Evolutionary conservation across 2,888 invertebrate genomes (phyloP).

Genomic region (Dryobotodes eremita): DNA sequence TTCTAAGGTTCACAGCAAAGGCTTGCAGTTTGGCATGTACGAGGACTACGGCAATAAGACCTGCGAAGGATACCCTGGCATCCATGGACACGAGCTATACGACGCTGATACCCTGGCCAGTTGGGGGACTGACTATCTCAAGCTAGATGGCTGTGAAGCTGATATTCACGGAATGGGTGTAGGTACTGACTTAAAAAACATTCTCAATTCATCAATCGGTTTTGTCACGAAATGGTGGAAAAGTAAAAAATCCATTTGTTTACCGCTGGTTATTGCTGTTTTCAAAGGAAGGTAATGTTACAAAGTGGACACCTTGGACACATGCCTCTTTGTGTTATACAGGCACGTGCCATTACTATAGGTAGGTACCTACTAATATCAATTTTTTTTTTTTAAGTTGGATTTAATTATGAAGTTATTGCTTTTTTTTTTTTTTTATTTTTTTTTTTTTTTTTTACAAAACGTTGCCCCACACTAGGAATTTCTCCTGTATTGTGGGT

Average conservation of each 20-base stretch:
- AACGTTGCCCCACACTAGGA: too few species aligned
- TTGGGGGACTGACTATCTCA: conserved; percentile 95
- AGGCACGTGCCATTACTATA: background rate
- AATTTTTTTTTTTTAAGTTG: too few species aligned
- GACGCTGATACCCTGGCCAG: conserved; percentile 94
- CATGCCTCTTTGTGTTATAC: background rate
- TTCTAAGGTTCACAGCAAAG: conserved; percentile 92
- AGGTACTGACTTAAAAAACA: conserved; percentile 3
- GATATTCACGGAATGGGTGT: conserved; percentile 71
- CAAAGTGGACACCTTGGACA: background rate
- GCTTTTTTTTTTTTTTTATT: too few species aligned
- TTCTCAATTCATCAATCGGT: background rate
- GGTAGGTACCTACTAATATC: background rate
- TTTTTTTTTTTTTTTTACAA: too few species aligned
- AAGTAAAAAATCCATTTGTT: background rate
- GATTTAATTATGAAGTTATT: too few species aligned
- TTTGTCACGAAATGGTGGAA: background rate
- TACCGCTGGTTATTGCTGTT: background rate
- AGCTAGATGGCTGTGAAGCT: conserved; percentile 95
- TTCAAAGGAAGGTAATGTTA: background rate
- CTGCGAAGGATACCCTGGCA: conserved; percentile 95
- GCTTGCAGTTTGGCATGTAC: conserved; percentile 95
- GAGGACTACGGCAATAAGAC: conserved; percentile 94
- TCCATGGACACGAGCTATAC: conserved; percentile 91
- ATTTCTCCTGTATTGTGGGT: too few species aligned